Evolutionary conservation across 2,888 invertebrate species (phyloP).

Genomic region (Parapristionchus giblindavisi): DNA sequence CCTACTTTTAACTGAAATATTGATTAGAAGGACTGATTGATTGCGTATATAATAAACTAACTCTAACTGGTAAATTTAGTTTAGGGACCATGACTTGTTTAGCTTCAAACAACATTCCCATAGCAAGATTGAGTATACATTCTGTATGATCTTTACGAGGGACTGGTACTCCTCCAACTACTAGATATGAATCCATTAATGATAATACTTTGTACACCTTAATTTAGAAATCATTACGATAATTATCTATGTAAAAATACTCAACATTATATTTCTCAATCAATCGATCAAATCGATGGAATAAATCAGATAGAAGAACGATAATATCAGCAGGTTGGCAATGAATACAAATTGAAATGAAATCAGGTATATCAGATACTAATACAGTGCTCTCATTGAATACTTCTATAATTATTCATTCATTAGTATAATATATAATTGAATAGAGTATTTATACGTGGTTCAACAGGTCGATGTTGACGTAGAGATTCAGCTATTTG

Average conservation of each 20-base stretch:
- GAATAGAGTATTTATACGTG: slow-evolving; percentile 46
- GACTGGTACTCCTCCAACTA: slow-evolving; percentile 70
- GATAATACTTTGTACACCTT: slow-evolving; percentile 65
- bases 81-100: slow-evolving; percentile 59
- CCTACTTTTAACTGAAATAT: slow-evolving; percentile 22
- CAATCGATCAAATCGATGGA: slow-evolving; percentile 66
- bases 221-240: not conserved
- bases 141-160: slow-evolving; percentile 64
- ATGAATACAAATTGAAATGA: slow-evolving; percentile 64
- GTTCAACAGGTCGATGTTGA: slow-evolving; percentile 53
- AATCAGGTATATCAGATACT: slow-evolving; percentile 71
- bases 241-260: not conserved
- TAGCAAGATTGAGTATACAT: slow-evolving; percentile 66
- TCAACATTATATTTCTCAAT: not conserved
- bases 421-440: not conserved
- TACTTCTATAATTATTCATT: slow-evolving; percentile 52
- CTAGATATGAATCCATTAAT: slow-evolving; percentile 70
- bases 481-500: slow-evolving; percentile 59
- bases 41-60: slow-evolving; percentile 39
- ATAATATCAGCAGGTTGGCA: slow-evolving; percentile 68
- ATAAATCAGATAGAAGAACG: slow-evolving; percentile 70
- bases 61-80: slow-evolving; percentile 57
- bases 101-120: slow-evolving; percentile 69
- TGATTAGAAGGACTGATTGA: no score
- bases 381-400: slow-evolving; percentile 68